These are phyloP conservation scores for Polia nebulosa DNA, from an alignment of 2,888 invertebrate species.

Conservation along the genomic window DNA sequence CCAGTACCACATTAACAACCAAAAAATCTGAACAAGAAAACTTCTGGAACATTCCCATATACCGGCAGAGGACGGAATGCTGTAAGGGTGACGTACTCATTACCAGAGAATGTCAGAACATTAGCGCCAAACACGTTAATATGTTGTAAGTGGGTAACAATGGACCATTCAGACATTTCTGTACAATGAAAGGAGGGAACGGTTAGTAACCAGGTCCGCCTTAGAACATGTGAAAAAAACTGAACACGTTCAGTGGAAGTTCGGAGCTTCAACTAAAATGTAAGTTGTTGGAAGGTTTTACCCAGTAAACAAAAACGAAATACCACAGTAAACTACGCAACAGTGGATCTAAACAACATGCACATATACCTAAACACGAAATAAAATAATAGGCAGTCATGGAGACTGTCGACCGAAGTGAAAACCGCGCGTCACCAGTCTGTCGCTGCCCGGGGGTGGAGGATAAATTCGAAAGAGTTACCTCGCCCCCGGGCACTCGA, in stretches of 20 bases:
- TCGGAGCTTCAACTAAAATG: background rate
- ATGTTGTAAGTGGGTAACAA: slow-evolving; percentile 66
- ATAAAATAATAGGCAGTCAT: too few species aligned
- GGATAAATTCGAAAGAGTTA: too few species aligned
- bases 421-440: too few species aligned
- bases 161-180: slow-evolving; percentile 72
- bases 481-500: too few species aligned
- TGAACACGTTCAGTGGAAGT: background rate
- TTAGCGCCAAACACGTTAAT: slow-evolving; percentile 49
- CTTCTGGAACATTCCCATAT: slow-evolving; percentile 25
- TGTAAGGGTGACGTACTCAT: slow-evolving; percentile 33
- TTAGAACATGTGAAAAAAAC: slow-evolving; percentile 21
- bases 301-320: background rate
- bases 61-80: slow-evolving; percentile 8
- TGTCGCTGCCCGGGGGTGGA: too few species aligned
- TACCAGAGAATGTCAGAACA: slow-evolving; percentile 30
- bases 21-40: background rate
- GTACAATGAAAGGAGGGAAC: slow-evolving; percentile 48
- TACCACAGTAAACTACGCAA: too few species aligned
- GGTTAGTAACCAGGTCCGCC: slow-evolving; percentile 12
- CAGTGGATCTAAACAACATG: too few species aligned
- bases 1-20: background rate
- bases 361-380: too few species aligned
- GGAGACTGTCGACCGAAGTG: too few species aligned
- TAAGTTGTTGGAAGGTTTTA: background rate